Evolutionary conservation across 2,797 vertebrate genomes (phyloP).

Genomic region (Poeciliopsis presidionis): DNA sequence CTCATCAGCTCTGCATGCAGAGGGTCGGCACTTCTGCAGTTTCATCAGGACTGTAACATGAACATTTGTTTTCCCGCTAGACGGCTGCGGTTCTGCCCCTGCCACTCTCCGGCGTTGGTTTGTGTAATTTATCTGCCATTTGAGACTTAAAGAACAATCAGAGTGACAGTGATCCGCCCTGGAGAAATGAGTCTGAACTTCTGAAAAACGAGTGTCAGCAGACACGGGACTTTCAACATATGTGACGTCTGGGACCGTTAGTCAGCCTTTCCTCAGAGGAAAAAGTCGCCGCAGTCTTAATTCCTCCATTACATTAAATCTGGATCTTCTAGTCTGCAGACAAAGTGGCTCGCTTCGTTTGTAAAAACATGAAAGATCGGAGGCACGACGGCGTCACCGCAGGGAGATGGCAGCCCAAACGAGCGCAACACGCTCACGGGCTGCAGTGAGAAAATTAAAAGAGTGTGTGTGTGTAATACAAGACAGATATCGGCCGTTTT

Average conservation of each 20-base stretch:
- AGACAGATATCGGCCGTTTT: conserved; percentile 78
- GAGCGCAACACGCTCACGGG: conserved; percentile 59
- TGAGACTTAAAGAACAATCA: conserved; percentile 23
- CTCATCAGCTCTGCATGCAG: neutral
- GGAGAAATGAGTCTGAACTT: conserved; percentile 38
- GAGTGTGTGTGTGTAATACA: conserved; percentile 74
- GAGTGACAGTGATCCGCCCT: conserved; percentile 7
- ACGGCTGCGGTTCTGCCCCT: conserved; percentile 10
- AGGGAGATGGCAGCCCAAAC: conserved; percentile 79
- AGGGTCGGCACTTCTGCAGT: neutral
- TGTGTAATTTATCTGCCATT: conserved; percentile 15
- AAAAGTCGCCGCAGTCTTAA: conserved; percentile 65
- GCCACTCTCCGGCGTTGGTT: neutral
- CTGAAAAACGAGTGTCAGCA: conserved; percentile 19
- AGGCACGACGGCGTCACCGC: conserved; percentile 84
- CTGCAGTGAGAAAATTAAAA: conserved; percentile 77
- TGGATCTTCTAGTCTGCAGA: conserved; percentile 75
- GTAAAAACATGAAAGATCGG: conserved; percentile 82
- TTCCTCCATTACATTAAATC: conserved; percentile 70
- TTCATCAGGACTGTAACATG: conserved; percentile 3
- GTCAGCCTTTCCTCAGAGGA: conserved; percentile 72
- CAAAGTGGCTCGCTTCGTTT: conserved; percentile 73
- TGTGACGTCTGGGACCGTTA: conserved; percentile 68
- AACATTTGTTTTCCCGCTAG: neutral
- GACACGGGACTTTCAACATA: conserved; percentile 58